Conservation (phyloP, 2,888 invertebrate species). For the Tipula lateralis region DNA sequence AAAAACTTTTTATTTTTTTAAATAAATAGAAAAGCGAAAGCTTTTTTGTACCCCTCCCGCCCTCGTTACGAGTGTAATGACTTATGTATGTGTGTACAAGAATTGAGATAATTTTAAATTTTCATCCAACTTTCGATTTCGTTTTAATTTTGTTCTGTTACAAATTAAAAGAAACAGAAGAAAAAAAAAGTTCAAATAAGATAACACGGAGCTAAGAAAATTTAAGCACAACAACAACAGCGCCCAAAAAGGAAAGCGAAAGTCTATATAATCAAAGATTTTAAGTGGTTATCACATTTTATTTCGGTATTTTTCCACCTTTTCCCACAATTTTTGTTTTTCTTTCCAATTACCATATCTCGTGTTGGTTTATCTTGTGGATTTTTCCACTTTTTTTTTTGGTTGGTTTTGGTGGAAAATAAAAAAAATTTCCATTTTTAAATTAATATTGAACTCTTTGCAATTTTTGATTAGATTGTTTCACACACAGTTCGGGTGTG, state of each 20-base stretch:
- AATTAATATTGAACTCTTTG: conserved; percentile 11
- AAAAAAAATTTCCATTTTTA: conserved; percentile 12
- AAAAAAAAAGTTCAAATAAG: background rate
- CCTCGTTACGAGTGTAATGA: background rate
- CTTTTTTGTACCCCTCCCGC: background rate
- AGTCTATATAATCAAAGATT: conserved; percentile 27
- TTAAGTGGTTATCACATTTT: conserved; percentile 27
- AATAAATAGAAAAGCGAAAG: background rate
- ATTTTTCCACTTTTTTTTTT: too few species aligned
- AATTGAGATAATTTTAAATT: background rate
- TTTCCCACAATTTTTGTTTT: background rate
- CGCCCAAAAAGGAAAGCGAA: background rate
- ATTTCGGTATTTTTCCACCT: conserved; percentile 2
- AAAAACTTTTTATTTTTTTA: background rate
- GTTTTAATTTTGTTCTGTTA: background rate
- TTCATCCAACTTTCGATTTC: background rate
- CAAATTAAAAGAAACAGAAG: conserved; percentile 12
- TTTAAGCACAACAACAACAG: too few species aligned
- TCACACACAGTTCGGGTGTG: background rate
- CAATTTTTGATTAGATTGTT: background rate
- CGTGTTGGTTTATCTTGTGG: background rate
- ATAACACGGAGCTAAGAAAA: background rate
- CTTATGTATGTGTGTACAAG: background rate
- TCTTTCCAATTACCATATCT: background rate
- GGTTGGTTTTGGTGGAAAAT: background rate